phyloP scores from a whole-genome alignment of 2,888 invertebrate genomes.

The Lordiphosa fenestrarum region DNA sequence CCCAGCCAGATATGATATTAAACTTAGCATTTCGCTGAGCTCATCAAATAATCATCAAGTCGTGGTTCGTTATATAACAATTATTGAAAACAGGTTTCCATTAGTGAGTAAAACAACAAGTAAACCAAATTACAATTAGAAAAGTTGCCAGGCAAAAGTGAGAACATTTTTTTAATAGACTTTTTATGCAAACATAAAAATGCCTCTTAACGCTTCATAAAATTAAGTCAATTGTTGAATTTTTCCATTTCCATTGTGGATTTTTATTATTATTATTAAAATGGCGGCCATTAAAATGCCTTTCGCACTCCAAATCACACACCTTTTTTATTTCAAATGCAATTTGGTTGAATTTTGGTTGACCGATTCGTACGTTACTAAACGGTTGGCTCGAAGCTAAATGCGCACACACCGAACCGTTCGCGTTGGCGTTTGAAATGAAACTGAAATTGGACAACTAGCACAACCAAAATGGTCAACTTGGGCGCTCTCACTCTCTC shows the following conservation, averaged over 20 bases:
- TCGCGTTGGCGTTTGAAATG: conserved; percentile 24
- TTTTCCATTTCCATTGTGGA: conserved; percentile 3
- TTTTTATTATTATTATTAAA: conserved; percentile 7
- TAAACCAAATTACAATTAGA: background rate
- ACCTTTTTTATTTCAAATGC: conserved; percentile 21
- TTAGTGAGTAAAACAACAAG: background rate
- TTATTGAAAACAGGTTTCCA: conserved; percentile 36
- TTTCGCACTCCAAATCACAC: conserved; percentile 6
- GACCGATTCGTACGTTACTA: conserved; percentile 14
- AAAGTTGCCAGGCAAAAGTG: conserved; percentile 9
- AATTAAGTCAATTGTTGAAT: conserved; percentile 4
- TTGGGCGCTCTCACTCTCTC: background rate
- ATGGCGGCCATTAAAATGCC: background rate
- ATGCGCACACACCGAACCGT: conserved; percentile 16
- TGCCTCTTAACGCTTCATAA: conserved; percentile 10
- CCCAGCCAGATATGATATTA: conserved; percentile 15
- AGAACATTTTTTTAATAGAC: background rate
- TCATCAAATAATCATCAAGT: conserved; percentile 23
- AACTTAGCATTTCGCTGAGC: conserved; percentile 39
- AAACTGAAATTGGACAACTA: conserved; percentile 30
- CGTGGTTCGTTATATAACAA: conserved; percentile 32
- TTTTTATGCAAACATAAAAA: conserved; percentile 1
- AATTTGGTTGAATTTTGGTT: conserved; percentile 7
- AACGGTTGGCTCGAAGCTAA: conserved; percentile 8
- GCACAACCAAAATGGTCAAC: conserved; percentile 9